These are phyloP conservation scores for Ceratina japonica DNA, from an alignment of 1,140 invertebrate species.

Conservation along the genomic window DNA sequence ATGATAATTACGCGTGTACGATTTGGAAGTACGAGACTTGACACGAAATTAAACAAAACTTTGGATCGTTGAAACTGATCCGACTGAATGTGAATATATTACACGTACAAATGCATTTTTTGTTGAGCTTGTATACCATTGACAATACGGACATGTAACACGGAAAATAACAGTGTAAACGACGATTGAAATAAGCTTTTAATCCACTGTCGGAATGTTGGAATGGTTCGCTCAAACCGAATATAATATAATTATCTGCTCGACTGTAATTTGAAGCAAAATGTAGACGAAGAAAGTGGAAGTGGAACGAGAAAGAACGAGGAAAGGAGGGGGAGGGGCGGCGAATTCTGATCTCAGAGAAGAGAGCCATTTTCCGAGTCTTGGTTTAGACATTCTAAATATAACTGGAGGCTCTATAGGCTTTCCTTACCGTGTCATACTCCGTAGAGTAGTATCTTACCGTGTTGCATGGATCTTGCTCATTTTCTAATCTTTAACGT, in stretches of 20 bases:
- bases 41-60: too few relatives aligned
- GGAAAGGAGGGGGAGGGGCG: constrained; percentile 23
- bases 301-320: constrained; percentile 22
- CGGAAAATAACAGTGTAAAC: too few relatives aligned
- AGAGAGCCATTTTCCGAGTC: constrained; percentile 78
- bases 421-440: constrained; percentile 72
- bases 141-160: too few relatives aligned
- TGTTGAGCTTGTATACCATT: too few relatives aligned
- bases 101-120: too few relatives aligned
- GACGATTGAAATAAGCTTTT: too few relatives aligned
- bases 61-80: too few relatives aligned
- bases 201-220: too few relatives aligned
- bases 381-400: constrained; percentile 79
- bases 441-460: constrained; percentile 67
- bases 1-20: too few relatives aligned
- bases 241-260: constrained; percentile 54
- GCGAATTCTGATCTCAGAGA: constrained; percentile 55
- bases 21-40: not conserved
- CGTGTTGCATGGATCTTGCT: constrained; percentile 68
- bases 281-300: constrained; percentile 43
- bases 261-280: constrained; percentile 41
- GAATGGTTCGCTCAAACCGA: constrained; percentile 8
- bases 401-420: constrained; percentile 74
- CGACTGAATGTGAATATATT: too few relatives aligned
- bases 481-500: constrained; percentile 67